Evolutionary conservation across 2,888 invertebrate genomes (phyloP).

Genomic region (Phyllotreta striolata): DNA sequence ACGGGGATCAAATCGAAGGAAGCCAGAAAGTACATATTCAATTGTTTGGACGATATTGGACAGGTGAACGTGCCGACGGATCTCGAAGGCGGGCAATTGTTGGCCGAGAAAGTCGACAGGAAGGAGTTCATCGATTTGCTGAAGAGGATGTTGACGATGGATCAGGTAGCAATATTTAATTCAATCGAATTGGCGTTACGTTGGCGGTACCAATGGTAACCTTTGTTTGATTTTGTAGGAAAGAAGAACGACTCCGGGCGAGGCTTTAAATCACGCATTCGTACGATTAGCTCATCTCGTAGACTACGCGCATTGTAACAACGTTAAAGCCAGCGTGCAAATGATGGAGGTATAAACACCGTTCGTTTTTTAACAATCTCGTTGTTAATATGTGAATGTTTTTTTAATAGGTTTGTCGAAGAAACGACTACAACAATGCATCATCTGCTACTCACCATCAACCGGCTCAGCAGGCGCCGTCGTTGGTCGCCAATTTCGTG

Average conservation of each 20-base stretch:
- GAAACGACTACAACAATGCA: conserved; percentile 61
- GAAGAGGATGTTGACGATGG: conserved; percentile 98
- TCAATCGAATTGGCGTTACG: conserved; percentile 11
- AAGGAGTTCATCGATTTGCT: conserved; percentile 97
- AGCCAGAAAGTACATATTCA: conserved; percentile 99
- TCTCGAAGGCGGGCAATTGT: conserved; percentile 92
- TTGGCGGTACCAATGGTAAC: conserved; percentile 17
- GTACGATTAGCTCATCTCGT: conserved; percentile 92
- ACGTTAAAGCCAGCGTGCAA: conserved; percentile 95
- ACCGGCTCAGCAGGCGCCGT: conserved; percentile 61
- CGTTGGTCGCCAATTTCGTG: conserved; percentile 78
- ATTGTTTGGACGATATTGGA: conserved; percentile 98
- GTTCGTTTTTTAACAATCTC: conserved; percentile 2
- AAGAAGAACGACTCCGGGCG: conserved; percentile 92
- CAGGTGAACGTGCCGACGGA: conserved; percentile 97
- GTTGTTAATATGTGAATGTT: neutral
- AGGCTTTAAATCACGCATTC: conserved; percentile 94
- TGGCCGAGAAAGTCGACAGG: conserved; percentile 97
- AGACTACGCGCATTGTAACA: conserved; percentile 96
- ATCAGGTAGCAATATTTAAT: conserved; percentile 75
- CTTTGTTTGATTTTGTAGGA: conserved; percentile 68
- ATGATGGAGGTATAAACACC: conserved; percentile 86
- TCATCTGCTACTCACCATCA: conserved; percentile 64
- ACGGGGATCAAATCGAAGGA: conserved; percentile 99
- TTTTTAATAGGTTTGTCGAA: conserved; percentile 68